These are phyloP conservation scores for Apogon talboti DNA, from an alignment of 2,797 vertebrate genomes.

Conservation along the genomic window DNA sequence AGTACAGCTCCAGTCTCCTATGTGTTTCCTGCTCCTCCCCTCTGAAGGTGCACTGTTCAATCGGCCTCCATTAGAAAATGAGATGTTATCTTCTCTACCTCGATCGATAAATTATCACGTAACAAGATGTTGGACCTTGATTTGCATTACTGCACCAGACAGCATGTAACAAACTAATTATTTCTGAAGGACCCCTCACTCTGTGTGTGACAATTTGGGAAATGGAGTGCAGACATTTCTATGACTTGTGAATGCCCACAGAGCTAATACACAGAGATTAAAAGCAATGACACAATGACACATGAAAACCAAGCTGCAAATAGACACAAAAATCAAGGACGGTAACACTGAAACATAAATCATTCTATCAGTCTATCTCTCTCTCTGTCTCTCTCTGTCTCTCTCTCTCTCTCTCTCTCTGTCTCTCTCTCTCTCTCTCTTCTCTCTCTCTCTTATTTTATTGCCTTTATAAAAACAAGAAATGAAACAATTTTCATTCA, in stretches of 20 bases:
- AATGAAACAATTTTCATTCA: constrained; percentile 40
- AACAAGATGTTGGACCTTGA: constrained; percentile 73
- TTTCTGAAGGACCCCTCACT: constrained; percentile 56
- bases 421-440: no score
- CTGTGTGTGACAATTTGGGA: constrained; percentile 47
- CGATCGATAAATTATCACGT: constrained; percentile 75
- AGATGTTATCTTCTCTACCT: constrained; percentile 71
- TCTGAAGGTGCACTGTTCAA: constrained; percentile 56
- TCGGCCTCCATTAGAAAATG: constrained; percentile 73
- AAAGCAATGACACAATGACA: constrained; percentile 21
- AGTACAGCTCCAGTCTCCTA: constrained; percentile 17
- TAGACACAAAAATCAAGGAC: constrained; percentile 16
- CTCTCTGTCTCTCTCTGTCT: no score
- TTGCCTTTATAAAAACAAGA: constrained; percentile 29
- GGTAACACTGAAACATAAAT: constrained; percentile 17
- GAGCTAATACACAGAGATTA: constrained; percentile 33
- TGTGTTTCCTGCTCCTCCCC: constrained; percentile 22
- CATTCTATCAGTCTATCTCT: no score
- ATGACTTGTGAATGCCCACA: constrained; percentile 33
- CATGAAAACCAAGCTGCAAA: constrained; percentile 38
- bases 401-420: no score
- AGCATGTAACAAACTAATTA: constrained; percentile 69
- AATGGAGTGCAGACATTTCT: constrained; percentile 48
- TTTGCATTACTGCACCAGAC: constrained; percentile 67
- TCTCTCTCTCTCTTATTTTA: constrained; percentile 9